Evolutionary conservation across 2,797 vertebrate species (phyloP), one percentile per base, ranked within the genome.

Genomic region (Prionace glauca): DNA sequence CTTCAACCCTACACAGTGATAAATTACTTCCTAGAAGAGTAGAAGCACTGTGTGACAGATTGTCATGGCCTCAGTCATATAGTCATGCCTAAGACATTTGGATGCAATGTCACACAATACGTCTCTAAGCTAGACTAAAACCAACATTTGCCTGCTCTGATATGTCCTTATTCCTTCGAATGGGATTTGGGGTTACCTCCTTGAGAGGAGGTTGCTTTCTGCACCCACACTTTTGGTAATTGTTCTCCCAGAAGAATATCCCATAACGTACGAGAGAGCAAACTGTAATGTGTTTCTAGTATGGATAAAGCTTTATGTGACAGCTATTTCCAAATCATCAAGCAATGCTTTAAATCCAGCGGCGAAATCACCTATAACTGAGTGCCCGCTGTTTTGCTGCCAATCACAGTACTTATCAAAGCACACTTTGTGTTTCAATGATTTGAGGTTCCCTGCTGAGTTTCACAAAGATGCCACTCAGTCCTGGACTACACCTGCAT

Each of bases 321-420:
- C n/a, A 92, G 62, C n/a, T 92, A 20, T 67, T 67, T 69, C 65
- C 32, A 92, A 92, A 92, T 92, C 11, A 92, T n/a, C 62, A 62
- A 0, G 2, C 86, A 41, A n/a, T 92, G 62, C 0, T 24, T 69
- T 10, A 36, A 22, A 67, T 41, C 90, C n/a, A 36, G 62, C 90
- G 22, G 22, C 3, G n/a, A 65, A 65, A 65, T 60, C 41, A 22
- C n/a, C 88, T 22, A 0, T 22, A 92, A 92, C 3, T n/a, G 8
- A 67, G 22, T 67, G 41, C 32, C 8, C 62, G 41, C 62, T n/a
- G 90, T 29, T 1, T 67, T 24, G 22, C 1, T 41, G 18, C 90
- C 16, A 41, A 69, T 67, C 65, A 62, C 88, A 41, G 20, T 84
- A 20, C 18, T 84, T 41, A 41, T 41, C n/a, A 41, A 2, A 36